Conservation (phyloP, 2,888 invertebrate species). For the Parnassius orleans region DNA sequence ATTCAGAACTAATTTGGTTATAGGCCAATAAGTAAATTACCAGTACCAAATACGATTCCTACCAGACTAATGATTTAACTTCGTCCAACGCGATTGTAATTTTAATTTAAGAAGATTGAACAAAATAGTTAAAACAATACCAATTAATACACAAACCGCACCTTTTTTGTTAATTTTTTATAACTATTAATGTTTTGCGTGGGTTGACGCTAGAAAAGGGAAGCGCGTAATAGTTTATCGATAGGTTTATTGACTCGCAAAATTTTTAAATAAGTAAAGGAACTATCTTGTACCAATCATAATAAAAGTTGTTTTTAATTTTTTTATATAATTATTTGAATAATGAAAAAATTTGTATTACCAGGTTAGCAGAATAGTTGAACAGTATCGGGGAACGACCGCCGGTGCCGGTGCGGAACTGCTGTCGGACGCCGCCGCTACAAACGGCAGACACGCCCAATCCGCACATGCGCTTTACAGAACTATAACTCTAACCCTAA, state of each 20-base stretch:
- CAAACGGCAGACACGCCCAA: slow-evolving; percentile 67
- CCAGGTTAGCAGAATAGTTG: slow-evolving; percentile 35
- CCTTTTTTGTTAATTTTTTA: slow-evolving; percentile 32
- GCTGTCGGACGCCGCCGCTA: slow-evolving; percentile 54
- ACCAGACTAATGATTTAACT: background rate
- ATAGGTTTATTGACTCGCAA: slow-evolving; percentile 33
- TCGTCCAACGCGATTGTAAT: slow-evolving; percentile 7
- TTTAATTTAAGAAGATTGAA: background rate
- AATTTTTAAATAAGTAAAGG: slow-evolving; percentile 1
- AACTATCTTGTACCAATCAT: background rate
- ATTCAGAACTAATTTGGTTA: background rate
- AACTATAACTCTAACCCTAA: background rate
- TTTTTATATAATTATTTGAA: background rate
- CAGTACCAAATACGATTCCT: background rate
- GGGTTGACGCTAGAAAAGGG: slow-evolving; percentile 54
- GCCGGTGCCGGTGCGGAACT: slow-evolving; percentile 56
- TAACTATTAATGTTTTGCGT: slow-evolving; percentile 50
- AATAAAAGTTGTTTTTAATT: too few relatives aligned
- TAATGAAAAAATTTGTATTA: slow-evolving; percentile 18
- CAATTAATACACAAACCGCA: slow-evolving; percentile 28
- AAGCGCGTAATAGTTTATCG: slow-evolving; percentile 45
- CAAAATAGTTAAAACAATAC: slow-evolving; percentile 3
- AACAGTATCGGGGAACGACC: slow-evolving; percentile 35
- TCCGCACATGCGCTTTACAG: slow-evolving; percentile 61
- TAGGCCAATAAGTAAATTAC: background rate